Percentiles rank a stretch among this genome's conserved stretches.
Evolutionary conservation across 30 jellyfish, hydroid and myxozoan species (phyloP).

Genomic region (Turritopsis rubra): DNA sequence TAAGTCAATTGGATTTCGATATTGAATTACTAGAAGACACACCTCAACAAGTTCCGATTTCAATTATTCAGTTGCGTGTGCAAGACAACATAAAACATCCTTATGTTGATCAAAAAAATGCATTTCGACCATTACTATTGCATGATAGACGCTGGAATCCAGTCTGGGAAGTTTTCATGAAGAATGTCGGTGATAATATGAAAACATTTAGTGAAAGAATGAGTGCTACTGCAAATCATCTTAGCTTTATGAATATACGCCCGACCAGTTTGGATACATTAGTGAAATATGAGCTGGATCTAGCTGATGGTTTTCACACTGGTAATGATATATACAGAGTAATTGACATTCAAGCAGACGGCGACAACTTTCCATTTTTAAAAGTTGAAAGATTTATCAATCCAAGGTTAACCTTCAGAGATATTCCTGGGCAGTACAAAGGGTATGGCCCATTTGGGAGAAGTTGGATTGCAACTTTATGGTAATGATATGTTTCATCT

Average conservation of each 20-base stretch:
- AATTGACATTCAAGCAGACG: conserved; percentile 13
- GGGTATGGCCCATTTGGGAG: conserved; percentile 35
- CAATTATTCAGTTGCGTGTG: not conserved
- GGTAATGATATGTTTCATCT: conserved; percentile 4
- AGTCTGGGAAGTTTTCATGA: conserved; percentile 21
- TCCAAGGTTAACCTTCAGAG: conserved; percentile 25
- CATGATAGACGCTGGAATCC: conserved; percentile 27
- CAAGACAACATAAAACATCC: conserved; percentile 13
- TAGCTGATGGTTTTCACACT: conserved; percentile 29
- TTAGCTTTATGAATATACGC: not conserved
- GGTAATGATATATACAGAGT: conserved; percentile 5
- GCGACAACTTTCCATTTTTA: conserved; percentile 1
- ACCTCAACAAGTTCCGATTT: not conserved
- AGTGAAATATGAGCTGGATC: conserved; percentile 13
- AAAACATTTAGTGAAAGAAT: not conserved
- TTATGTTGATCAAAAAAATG: not conserved
- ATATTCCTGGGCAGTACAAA: conserved; percentile 7
- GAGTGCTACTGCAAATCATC: not conserved
- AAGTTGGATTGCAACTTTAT: conserved; percentile 28
- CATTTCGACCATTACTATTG: conserved; percentile 16
- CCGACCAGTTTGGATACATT: not conserved
- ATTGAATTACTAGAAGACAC: not conserved
- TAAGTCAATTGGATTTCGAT: not conserved
- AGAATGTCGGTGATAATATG: conserved; percentile 11
- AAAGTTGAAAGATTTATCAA: not conserved